Evolutionary conservation across 2,797 vertebrate genomes (phyloP).

Genomic region (Erethizon dorsatum): DNA sequence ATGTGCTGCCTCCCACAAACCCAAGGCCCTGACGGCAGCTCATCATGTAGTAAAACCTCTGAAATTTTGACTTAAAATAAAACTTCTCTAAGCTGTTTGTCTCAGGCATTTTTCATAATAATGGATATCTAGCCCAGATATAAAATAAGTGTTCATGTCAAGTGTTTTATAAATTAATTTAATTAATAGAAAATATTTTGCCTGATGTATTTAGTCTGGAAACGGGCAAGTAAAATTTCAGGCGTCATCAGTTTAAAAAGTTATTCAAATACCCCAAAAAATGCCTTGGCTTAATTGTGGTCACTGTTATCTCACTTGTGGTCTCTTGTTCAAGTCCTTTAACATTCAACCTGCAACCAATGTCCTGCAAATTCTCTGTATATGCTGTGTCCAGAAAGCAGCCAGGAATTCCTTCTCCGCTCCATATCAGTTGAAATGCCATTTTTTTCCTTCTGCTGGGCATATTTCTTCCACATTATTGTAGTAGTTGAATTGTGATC

Average conservation of each 20-base stretch:
- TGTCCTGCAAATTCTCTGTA: background rate
- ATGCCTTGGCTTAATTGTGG: background rate
- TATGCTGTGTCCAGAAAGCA: background rate
- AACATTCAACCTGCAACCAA: background rate
- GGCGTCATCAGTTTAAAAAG: background rate
- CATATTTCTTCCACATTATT: background rate
- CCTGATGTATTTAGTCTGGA: background rate
- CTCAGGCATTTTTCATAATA: background rate
- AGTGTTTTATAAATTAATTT: background rate
- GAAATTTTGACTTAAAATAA: background rate
- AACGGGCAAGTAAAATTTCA: background rate
- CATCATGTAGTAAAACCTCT: background rate
- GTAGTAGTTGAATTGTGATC: background rate
- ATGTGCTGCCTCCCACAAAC: no score
- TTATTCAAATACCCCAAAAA: background rate
- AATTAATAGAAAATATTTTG: constrained; percentile 27
- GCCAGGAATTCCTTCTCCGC: background rate
- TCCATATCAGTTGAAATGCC: background rate
- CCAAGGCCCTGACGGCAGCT: background rate
- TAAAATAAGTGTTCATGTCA: background rate
- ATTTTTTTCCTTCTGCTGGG: background rate
- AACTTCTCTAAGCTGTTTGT: background rate
- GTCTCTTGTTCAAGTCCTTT: background rate
- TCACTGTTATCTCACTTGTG: background rate
- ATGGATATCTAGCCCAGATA: background rate